Base-by-base conservation (phyloP, 2,113 vertebrate species). In the Morone chrysops region DNA sequence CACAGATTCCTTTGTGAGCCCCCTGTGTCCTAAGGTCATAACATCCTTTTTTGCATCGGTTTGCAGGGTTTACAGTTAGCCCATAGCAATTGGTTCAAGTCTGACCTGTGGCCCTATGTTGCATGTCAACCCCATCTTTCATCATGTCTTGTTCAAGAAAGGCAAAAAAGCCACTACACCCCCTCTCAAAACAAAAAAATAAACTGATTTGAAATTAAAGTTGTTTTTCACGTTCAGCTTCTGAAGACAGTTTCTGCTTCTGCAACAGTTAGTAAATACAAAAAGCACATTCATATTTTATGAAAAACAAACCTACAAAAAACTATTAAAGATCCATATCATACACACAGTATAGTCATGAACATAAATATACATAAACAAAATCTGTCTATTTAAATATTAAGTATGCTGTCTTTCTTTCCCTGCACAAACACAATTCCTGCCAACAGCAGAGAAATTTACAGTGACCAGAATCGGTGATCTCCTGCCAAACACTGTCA, bases 401-500 rank as follows among this genome's bases (percentile, higher is more conserved):
- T 20, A 36, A 54, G 60, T 54, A 53, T 40, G 38, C 22, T n/a
- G 6, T 38, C 61, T 70, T 53, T 75, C 68, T 63, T 4, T 67
- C 54, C 51, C 12, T n/a, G 65, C 18, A 41, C 48, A 80, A 73
- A 75, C 43, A 76, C 11, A 31, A 51, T 69, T 38, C 6, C 22
- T 81, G 80, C 80, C 82, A 80, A 67, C 40, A 74, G 68, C 31
- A 80, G 51, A 82, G 68, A 72, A 63, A 81, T 70, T 77, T 38
- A 41, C 54, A 78, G 66, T 45, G 78, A 67, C 63, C 69, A 69
- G 71, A 73, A 78, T 71, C 11, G 4, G 61, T 62, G 48, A 84
- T 73, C 70, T 80, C 82, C 82, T 90, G 84, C 89, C 76, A 90
- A 88, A 67, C 75, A 53, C 62, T 54, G 81, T 78, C 80, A 61